Percentiles rank a stretch among this genome's conserved stretches.
Conservation (phyloP, 2,797 vertebrate genomes). For the Dendrocincla tyrannina region DNA sequence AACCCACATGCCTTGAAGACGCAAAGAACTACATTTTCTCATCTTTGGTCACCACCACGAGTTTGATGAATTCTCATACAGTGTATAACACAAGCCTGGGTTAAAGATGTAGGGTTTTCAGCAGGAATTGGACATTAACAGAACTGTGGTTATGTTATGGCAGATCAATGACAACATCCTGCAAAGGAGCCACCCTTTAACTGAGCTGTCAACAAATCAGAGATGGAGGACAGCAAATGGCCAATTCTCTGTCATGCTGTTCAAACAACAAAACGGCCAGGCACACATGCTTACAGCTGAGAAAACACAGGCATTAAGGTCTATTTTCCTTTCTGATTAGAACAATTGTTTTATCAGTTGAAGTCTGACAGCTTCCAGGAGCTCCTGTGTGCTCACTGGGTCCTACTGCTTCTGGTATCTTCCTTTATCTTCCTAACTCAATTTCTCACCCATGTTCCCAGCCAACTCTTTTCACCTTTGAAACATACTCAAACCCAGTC, state of each 20-base stretch:
- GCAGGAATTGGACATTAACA: background rate
- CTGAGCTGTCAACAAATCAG: background rate
- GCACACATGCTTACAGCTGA: slow-evolving; percentile 6
- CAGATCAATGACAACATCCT: background rate
- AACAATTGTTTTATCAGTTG: background rate
- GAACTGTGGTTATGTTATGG: background rate
- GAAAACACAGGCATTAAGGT: slow-evolving; percentile 12
- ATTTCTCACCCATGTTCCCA: background rate
- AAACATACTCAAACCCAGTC: background rate
- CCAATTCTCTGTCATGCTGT: background rate
- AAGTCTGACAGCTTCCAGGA: background rate
- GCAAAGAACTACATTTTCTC: background rate
- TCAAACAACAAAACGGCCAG: slow-evolving; percentile 9
- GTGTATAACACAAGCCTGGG: background rate
- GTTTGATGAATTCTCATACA: background rate
- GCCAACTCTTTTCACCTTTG: background rate
- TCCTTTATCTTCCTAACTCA: background rate
- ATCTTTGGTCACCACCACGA: fast-evolving
- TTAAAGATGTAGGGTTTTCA: background rate
- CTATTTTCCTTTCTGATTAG: slow-evolving; percentile 42
- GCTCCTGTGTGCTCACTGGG: background rate
- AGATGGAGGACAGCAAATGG: background rate
- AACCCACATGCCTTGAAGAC: background rate
- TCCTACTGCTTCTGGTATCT: background rate
- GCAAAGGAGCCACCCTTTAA: background rate